Conservation (phyloP, 2,888 invertebrate genomes). For the Griposia aprilina region DNA sequence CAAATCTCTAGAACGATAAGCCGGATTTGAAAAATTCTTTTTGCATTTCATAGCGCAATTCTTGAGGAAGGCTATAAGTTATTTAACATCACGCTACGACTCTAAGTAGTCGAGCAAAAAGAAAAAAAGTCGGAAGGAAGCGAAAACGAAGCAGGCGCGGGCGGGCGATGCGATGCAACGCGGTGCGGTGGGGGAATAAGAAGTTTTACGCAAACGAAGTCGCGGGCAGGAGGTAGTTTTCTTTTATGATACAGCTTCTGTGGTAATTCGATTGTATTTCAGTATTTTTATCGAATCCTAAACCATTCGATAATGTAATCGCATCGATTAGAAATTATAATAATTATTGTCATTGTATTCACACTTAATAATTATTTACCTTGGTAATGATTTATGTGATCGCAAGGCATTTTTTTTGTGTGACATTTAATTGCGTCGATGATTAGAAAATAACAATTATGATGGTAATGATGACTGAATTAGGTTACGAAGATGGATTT, state of each 20-base stretch:
- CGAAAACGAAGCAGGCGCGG: no score
- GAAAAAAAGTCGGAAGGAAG: not conserved
- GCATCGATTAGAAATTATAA: constrained; percentile 27
- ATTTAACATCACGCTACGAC: not conserved
- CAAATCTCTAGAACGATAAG: not conserved
- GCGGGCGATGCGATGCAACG: no score
- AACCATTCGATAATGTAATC: not conserved
- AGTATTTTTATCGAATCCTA: not conserved
- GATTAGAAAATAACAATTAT: constrained; percentile 34
- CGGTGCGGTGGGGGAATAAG: no score
- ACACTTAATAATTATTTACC: constrained; percentile 2
- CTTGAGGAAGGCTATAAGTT: not conserved
- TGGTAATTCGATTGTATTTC: not conserved
- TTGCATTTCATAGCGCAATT: not conserved
- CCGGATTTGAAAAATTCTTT: not conserved
- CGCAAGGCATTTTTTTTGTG: constrained; percentile 12
- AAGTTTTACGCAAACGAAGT: not conserved
- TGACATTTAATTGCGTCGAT: constrained; percentile 17
- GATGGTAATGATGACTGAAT: constrained; percentile 31
- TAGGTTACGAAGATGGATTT: constrained; percentile 8
- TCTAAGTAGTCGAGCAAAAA: not conserved
- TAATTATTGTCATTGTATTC: constrained; percentile 37
- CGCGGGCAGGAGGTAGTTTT: not conserved
- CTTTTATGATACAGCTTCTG: constrained; percentile 19
- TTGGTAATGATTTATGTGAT: constrained; percentile 33